Percentiles rank a stretch among this genome's conserved stretches.
Conservation (phyloP, 2,888 invertebrate species). For the Campopleginae sp. region DNA sequence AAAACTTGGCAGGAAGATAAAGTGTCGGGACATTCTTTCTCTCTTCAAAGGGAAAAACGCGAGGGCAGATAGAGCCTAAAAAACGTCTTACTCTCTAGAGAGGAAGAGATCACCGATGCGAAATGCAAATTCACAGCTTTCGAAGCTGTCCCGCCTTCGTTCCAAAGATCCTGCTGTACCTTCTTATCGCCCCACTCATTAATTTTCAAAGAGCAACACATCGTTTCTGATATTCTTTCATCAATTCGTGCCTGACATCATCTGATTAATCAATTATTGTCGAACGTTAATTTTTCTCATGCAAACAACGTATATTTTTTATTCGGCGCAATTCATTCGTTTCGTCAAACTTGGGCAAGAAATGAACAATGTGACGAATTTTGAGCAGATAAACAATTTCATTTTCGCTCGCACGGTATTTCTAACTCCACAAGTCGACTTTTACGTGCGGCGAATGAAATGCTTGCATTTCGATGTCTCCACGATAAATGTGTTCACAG, state of each 20-base stretch:
- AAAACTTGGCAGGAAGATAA: constrained; percentile 61
- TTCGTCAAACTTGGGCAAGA: too few relatives aligned
- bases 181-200: neutral
- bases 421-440: too few relatives aligned
- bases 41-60: constrained; percentile 47
- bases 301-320: too few relatives aligned
- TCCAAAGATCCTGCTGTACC: constrained; percentile 17
- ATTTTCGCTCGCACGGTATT: too few relatives aligned
- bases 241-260: neutral
- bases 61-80: constrained; percentile 43
- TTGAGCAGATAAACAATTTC: too few relatives aligned
- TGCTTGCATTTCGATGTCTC: neutral
- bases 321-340: too few relatives aligned
- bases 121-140: constrained; percentile 61
- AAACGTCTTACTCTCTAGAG: constrained; percentile 29
- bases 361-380: too few relatives aligned
- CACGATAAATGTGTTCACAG: neutral
- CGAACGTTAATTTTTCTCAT: too few relatives aligned
- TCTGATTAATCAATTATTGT: neutral
- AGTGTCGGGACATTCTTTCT: constrained; percentile 63
- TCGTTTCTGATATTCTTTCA: neutral
- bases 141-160: constrained; percentile 28
- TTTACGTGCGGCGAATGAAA: neutral
- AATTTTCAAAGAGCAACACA: constrained; percentile 1
- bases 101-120: constrained; percentile 61